These are phyloP conservation scores for Habrosyne pyritoides DNA, from an alignment of 2,888 invertebrate genomes.

Conservation along the genomic window DNA sequence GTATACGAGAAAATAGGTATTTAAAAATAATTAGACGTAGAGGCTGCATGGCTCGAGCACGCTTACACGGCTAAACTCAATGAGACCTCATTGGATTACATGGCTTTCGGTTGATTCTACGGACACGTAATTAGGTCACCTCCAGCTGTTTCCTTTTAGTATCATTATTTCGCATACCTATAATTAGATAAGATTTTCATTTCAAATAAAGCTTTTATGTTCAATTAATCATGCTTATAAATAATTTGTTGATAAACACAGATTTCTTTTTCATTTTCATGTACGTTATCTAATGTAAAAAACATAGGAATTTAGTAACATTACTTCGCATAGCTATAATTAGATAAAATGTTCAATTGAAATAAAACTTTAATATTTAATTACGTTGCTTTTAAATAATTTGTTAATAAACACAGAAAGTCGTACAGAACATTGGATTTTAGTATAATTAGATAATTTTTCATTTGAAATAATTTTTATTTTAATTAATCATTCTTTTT, in stretches of 20 bases:
- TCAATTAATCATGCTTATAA: background rate
- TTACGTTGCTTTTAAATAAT: too few relatives aligned
- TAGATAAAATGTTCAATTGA: background rate
- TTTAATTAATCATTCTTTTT: too few relatives aligned
- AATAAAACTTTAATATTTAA: background rate
- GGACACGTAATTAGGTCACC: conserved; percentile 42
- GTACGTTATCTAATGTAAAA: too few relatives aligned
- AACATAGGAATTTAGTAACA: too few relatives aligned
- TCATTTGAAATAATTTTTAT: too few relatives aligned
- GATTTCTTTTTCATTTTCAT: too few relatives aligned
- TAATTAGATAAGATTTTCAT: background rate
- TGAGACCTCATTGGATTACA: conserved; percentile 39
- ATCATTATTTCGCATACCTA: background rate
- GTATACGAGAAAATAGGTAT: background rate
- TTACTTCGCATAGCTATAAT: too few relatives aligned
- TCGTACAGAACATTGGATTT: too few relatives aligned
- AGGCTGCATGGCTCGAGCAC: background rate
- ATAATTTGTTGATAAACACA: too few relatives aligned
- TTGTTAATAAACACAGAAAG: too few relatives aligned
- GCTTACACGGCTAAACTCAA: conserved; percentile 28
- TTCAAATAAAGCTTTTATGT: background rate
- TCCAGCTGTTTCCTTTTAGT: conserved; percentile 28
- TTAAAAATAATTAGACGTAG: background rate
- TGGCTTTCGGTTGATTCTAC: conserved; percentile 38
- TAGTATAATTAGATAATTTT: too few relatives aligned